Conservation (phyloP, 2,888 invertebrate genomes). For the Escarpia spicata region DNA sequence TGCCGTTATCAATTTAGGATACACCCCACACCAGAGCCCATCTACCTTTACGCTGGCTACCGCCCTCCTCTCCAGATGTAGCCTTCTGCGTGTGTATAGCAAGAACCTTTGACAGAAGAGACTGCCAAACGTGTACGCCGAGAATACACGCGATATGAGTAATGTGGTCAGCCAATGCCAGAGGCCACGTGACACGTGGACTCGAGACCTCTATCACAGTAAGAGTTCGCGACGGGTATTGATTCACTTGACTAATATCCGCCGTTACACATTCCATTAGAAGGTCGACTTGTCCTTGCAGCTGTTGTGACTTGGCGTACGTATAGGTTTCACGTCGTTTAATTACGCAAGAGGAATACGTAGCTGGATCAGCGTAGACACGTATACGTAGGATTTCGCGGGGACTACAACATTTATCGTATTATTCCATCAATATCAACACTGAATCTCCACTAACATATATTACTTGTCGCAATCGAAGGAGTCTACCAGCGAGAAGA, state of each 20-base stretch:
- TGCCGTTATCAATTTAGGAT: not conserved
- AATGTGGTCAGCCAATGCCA: not conserved
- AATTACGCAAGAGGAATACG: not conserved
- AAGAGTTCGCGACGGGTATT: not conserved
- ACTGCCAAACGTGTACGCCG: not conserved
- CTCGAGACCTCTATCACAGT: too few relatives aligned
- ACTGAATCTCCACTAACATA: too few relatives aligned
- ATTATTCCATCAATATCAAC: too few relatives aligned
- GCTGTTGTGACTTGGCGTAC: not conserved
- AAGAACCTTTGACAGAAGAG: not conserved
- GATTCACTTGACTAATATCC: not conserved
- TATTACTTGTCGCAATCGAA: too few relatives aligned
- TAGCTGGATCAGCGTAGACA: not conserved
- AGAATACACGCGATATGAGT: not conserved
- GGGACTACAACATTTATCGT: not conserved
- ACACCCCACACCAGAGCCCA: not conserved
- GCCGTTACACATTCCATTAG: not conserved
- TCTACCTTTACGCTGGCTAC: not conserved
- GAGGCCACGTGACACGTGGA: not conserved
- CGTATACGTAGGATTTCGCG: not conserved
- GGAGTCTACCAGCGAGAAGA: too few relatives aligned
- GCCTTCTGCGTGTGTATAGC: not conserved
- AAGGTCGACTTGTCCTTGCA: not conserved
- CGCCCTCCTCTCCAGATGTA: not conserved
- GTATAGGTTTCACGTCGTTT: not conserved